Percentiles rank a stretch among this genome's conserved stretches.
Conservation (phyloP, 2,113 vertebrate genomes). For the Octodon degus region DNA sequence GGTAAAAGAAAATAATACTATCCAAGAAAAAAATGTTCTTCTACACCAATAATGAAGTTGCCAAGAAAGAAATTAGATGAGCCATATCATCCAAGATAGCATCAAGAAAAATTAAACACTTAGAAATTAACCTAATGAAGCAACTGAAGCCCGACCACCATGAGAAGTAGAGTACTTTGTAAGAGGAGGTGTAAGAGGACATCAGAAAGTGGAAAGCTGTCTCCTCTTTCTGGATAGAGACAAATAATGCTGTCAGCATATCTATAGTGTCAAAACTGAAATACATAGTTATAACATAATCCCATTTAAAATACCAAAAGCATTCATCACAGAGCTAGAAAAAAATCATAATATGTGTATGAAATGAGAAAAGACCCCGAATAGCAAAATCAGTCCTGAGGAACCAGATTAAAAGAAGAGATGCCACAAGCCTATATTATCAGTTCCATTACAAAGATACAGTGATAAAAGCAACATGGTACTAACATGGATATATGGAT, state of each 20-base stretch:
- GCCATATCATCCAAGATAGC: not conserved
- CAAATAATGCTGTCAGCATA: not conserved
- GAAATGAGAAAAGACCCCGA: not conserved
- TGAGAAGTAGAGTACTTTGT: not conserved
- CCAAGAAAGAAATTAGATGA: not conserved
- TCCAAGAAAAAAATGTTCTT: not conserved
- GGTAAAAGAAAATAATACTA: not conserved
- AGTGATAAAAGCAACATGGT: not conserved
- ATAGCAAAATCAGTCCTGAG: not conserved
- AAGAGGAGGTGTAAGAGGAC: not conserved
- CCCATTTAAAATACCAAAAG: not conserved
- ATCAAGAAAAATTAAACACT: not conserved
- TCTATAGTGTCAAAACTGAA: not conserved
- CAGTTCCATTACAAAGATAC: not conserved
- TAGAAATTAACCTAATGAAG: not conserved
- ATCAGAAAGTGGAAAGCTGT: not conserved
- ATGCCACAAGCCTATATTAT: not conserved
- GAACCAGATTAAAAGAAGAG: not conserved
- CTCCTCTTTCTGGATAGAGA: not conserved
- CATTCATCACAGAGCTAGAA: not conserved
- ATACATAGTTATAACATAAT: not conserved
- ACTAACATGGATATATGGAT: not conserved
- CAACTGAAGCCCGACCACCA: not conserved
- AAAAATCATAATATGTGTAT: not conserved
- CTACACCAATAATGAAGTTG: not conserved